Percentiles rank a stretch among this genome's conserved stretches.
Conservation (phyloP, 2,888 invertebrate species). For the Metalampra italica region DNA sequence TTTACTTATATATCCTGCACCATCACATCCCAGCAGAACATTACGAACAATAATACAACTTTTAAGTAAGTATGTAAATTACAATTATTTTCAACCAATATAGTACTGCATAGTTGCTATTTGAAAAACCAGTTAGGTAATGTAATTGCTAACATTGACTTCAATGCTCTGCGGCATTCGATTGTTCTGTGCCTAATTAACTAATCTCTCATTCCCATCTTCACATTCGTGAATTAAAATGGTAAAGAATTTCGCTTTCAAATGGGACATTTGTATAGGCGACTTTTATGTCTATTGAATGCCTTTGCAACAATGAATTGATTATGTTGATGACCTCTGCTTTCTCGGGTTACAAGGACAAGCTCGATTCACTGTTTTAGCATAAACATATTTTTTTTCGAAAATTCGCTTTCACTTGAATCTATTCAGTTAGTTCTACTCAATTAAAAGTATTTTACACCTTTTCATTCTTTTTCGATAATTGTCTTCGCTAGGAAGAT, state of each 20-base stretch:
- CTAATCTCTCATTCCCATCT: conserved; percentile 31
- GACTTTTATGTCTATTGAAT: conserved; percentile 37
- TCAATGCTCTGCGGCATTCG: conserved; percentile 18
- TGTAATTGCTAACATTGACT: conserved; percentile 1
- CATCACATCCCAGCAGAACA: too few relatives aligned
- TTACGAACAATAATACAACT: too few relatives aligned
- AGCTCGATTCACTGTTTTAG: conserved; percentile 30
- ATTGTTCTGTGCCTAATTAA: conserved; percentile 31
- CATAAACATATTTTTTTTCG: conserved; percentile 9
- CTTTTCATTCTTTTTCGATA: too few relatives aligned
- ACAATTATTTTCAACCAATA: too few relatives aligned
- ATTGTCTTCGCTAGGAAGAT: too few relatives aligned
- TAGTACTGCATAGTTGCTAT: not conserved
- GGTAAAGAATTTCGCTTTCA: conserved; percentile 42
- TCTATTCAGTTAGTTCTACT: conserved; percentile 3
- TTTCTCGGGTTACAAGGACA: conserved; percentile 48
- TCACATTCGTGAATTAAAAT: conserved; percentile 30
- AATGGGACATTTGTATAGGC: conserved; percentile 37
- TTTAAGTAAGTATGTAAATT: not conserved
- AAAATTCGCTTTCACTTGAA: conserved; percentile 29
- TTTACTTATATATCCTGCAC: too few relatives aligned
- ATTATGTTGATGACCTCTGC: conserved; percentile 47
- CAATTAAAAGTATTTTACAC: not conserved
- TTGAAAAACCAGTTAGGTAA: not conserved
- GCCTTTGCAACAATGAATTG: conserved; percentile 43